Evolutionary conservation across 2,797 vertebrate genomes (phyloP), one percentile per base, ranked within the genome.

Genomic region (Botia almorhae): DNA sequence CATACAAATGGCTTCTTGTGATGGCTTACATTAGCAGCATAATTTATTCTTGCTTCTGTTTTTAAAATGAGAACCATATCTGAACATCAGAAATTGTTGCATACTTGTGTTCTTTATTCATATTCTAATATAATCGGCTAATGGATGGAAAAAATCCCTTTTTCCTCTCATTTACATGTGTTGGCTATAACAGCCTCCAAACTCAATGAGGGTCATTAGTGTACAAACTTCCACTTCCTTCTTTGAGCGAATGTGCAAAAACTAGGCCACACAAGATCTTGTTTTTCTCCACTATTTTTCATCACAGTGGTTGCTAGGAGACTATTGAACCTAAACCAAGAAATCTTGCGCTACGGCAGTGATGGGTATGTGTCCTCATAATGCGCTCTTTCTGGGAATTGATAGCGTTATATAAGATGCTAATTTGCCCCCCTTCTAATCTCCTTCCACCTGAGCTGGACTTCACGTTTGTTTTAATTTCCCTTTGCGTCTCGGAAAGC

Each of bases 291-390:
- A 81, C 76, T 56, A 75, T 81, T 82, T 60, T 33, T 50, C 56
- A 63, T 81, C 65, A 50, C 60, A 58, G 69, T 65, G 64, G 86
- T 87, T 87, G 86, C 86, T 87, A 87, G 84, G 86, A 84, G 76
- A 87, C 86, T 79, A 78, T 84, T 85, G 75, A 87, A 85, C 86
- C 81, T 82, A 82, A 84, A 77, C 80, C 78, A 81, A 81, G 69
- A 76, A 78, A 82, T 84, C 80, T 82, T 82, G 75, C 74, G 78
- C 77, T 80, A 51, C 72, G 75, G 75, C 50, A 8, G 63, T 65
- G 71, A 81, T 81, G 83, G 74, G 55, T 81, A 79, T 60, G 83
- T 68, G 81, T 84, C 83, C 85, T 83, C 75, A 67, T 74, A 73
- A 77, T 58, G 67, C 81, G 67, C 71, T 82, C 67, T 78, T 82